Evolutionary conservation across 2,113 vertebrate genomes (phyloP).

Genomic region (Entelurus aequoreus): DNA sequence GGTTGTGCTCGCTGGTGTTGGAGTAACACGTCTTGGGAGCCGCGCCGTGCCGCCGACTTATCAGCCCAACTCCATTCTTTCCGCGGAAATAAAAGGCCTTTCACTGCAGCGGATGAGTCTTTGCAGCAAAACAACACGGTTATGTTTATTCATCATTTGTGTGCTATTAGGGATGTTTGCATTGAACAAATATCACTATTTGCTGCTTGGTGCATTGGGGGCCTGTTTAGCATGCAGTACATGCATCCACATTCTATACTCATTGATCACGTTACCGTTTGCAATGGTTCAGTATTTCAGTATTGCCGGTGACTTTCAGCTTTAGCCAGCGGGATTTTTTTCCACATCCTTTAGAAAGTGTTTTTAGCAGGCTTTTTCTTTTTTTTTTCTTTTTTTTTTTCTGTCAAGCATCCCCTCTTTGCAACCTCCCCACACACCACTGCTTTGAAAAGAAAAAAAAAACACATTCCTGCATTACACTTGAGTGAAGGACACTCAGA

Average conservation of each 20-base stretch:
- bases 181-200: conserved; percentile 15
- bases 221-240: conserved; percentile 14
- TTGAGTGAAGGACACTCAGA: neutral
- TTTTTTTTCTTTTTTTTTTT: conserved; percentile 1
- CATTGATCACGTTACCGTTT: conserved; percentile 5
- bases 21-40: conserved; percentile 44
- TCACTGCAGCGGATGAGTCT: conserved; percentile 13
- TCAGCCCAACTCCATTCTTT: conserved; percentile 40
- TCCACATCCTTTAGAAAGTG: neutral
- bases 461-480: conserved; percentile 5
- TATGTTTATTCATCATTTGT: conserved; percentile 23
- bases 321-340: conserved; percentile 3
- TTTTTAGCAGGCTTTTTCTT: conserved; percentile 3
- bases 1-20: conserved; percentile 32
- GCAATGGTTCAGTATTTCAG: neutral
- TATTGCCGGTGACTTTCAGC: conserved; percentile 1
- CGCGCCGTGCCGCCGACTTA: conserved; percentile 41
- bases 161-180: conserved; percentile 12
- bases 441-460: conserved; percentile 14
- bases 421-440: neutral
- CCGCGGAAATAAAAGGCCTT: conserved; percentile 17
- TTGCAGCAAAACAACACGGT: conserved; percentile 5
- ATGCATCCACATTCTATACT: neutral
- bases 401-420: neutral
- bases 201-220: neutral